Conservation (phyloP, 2,113 vertebrate species). For the Mesitornis unicolor region DNA sequence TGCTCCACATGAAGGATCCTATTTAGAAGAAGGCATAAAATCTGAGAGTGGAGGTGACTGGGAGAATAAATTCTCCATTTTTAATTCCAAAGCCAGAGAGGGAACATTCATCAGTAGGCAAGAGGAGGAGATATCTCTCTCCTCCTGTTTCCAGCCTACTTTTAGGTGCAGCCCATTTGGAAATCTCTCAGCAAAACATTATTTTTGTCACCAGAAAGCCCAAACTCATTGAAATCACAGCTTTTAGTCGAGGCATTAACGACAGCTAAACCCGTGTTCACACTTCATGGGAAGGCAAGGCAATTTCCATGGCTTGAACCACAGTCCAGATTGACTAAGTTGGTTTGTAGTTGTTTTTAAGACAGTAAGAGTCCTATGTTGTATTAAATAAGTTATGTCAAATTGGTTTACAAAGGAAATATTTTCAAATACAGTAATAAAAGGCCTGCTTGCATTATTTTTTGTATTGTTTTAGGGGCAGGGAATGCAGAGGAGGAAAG, state of each 20-base stretch:
- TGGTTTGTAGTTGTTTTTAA: not conserved
- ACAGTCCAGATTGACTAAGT: not conserved
- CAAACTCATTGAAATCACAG: not conserved
- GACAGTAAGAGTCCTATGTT: not conserved
- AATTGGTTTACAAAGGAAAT: not conserved
- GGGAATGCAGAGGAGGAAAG: not conserved
- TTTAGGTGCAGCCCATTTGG: not conserved
- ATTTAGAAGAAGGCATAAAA: conserved; percentile 53
- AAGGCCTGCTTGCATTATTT: not conserved
- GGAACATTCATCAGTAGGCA: conserved; percentile 1
- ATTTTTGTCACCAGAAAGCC: not conserved
- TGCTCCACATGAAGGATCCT: conserved; percentile 34
- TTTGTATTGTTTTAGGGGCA: not conserved
- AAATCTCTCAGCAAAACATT: not conserved
- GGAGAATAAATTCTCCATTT: conserved; percentile 32
- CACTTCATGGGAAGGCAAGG: not conserved
- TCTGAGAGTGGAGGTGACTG: conserved; percentile 4
- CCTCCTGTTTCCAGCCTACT: not conserved
- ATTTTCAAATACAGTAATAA: not conserved
- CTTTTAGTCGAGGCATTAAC: not conserved
- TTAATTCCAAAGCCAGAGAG: not conserved
- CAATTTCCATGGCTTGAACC: not conserved
- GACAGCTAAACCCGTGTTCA: not conserved
- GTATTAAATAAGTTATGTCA: not conserved
- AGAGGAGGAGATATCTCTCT: not conserved